Conservation (phyloP, 2,113 vertebrate species). For the Eurystomus gularis region DNA sequence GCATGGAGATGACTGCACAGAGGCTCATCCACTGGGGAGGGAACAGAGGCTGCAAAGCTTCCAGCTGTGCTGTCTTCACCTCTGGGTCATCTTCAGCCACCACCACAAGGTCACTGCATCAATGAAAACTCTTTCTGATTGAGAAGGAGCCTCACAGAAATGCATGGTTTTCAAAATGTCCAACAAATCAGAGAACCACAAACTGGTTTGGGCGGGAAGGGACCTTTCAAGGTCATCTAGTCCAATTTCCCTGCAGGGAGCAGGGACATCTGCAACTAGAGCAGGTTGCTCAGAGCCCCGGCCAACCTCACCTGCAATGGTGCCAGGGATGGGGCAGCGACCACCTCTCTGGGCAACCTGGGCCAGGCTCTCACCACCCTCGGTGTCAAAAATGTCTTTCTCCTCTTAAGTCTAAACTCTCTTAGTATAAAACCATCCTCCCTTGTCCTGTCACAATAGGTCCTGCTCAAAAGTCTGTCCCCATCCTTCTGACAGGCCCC, state of each 20-base stretch:
- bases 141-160: neutral
- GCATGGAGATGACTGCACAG: neutral
- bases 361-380: neutral
- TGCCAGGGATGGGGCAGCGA: neutral
- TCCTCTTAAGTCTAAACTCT: neutral
- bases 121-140: slow-evolving; percentile 7
- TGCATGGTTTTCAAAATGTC: neutral
- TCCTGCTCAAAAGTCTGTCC: neutral
- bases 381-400: neutral
- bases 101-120: neutral
- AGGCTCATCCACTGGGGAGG: neutral
- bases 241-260: neutral
- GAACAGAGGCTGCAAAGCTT: neutral
- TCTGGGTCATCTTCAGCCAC: neutral
- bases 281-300: neutral
- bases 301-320: neutral
- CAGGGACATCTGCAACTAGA: neutral
- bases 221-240: neutral
- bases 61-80: neutral
- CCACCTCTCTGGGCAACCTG: neutral
- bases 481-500: neutral
- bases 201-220: neutral
- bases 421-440: neutral
- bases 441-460: neutral
- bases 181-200: neutral